Evolutionary conservation across 2,797 vertebrate species (phyloP).

Genomic region (Diceros bicornis): DNA sequence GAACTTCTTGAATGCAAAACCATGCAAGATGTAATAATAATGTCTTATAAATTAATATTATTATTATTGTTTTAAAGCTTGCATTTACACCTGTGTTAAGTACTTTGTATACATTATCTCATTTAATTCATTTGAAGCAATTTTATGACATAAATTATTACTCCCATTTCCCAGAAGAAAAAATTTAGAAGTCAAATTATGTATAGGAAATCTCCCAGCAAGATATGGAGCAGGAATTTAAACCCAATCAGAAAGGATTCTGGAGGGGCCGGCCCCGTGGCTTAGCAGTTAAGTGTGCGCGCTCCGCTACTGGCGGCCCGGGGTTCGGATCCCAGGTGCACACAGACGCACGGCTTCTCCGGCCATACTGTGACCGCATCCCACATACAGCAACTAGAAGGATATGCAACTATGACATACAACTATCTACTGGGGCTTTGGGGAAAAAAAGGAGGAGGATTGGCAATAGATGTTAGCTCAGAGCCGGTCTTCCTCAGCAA

Average conservation of each 20-base stretch:
- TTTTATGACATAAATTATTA: slow-evolving; percentile 47
- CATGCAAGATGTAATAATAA: not conserved
- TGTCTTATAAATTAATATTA: not conserved
- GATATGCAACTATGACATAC: too few relatives aligned
- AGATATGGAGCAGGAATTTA: slow-evolving; percentile 26
- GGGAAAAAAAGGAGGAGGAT: too few relatives aligned
- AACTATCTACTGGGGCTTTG: too few relatives aligned
- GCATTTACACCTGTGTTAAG: not conserved
- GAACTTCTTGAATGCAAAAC: slow-evolving; percentile 7
- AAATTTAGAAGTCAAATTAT: slow-evolving; percentile 18
- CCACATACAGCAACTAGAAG: too few relatives aligned
- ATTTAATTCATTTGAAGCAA: slow-evolving; percentile 23
- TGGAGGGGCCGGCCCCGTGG: not conserved
- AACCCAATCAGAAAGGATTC: not conserved
- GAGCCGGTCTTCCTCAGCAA: too few relatives aligned
- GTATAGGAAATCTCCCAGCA: slow-evolving; percentile 17
- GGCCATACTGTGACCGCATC: too few relatives aligned
- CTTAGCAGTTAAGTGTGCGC: too few relatives aligned
- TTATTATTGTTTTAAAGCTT: slow-evolving; percentile 32
- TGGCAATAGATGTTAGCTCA: too few relatives aligned
- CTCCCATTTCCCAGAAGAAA: not conserved
- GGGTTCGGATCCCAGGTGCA: too few relatives aligned
- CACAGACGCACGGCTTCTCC: too few relatives aligned
- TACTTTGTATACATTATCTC: slow-evolving; percentile 5
- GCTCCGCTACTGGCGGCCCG: too few relatives aligned